Percentiles rank a stretch among this genome's conserved stretches.
Conservation (phyloP, 2,888 invertebrate species). For the Sminthurides aquaticus region DNA sequence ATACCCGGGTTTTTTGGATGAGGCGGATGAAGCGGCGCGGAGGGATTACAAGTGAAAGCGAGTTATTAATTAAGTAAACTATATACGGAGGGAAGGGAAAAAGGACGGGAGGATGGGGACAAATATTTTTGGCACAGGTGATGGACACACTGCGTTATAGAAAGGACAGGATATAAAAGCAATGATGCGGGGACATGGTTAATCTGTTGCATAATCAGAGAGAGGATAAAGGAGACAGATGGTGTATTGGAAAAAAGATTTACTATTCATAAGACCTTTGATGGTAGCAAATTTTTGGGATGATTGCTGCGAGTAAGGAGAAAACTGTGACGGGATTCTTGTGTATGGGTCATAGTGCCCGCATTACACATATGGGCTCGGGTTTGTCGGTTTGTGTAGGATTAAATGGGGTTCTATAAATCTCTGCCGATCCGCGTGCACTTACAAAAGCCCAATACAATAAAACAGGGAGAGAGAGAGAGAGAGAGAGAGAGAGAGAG, state of each 20-base stretch:
- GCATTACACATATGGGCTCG: too few relatives aligned
- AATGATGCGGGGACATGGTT: neutral
- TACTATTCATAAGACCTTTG: neutral
- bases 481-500: too few relatives aligned
- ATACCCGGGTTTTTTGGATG: too few relatives aligned
- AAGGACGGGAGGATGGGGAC: neutral
- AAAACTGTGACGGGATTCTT: too few relatives aligned
- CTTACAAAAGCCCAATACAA: too few relatives aligned
- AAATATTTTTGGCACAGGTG: neutral
- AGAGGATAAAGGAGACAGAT: neutral
- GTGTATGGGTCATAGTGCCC: too few relatives aligned
- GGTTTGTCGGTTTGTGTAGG: too few relatives aligned
- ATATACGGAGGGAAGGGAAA: neutral
- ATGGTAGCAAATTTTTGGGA: too few relatives aligned
- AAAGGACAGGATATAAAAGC: neutral
- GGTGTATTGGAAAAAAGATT: neutral
- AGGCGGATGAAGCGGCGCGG: neutral
- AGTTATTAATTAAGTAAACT: neutral
- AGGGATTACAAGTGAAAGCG: neutral
- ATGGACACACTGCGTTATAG: neutral
- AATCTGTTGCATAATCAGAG: neutral
- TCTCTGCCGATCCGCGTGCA: too few relatives aligned
- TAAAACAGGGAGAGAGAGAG: too few relatives aligned
- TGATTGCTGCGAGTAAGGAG: too few relatives aligned
- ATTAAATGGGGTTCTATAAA: too few relatives aligned